Evolutionary conservation across 2,888 invertebrate genomes (phyloP).

Genomic region (Apodemia zela): DNA sequence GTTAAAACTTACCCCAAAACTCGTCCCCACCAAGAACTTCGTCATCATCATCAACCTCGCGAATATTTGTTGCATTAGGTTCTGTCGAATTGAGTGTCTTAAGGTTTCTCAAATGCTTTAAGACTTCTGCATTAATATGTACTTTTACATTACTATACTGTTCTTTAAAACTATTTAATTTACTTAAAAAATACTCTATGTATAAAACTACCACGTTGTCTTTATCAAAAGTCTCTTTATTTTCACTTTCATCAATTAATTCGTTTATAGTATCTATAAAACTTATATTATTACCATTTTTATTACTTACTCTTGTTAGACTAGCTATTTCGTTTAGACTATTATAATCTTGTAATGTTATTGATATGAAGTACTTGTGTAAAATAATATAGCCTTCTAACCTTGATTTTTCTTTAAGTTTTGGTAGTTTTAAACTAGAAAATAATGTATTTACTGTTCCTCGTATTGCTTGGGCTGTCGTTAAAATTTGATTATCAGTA

Average conservation of each 20-base stretch:
- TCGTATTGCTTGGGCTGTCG: background rate
- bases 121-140: constrained; percentile 21
- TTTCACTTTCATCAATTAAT: constrained; percentile 42
- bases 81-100: constrained; percentile 18
- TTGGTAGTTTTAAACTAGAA: constrained; percentile 39
- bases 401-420: constrained; percentile 35
- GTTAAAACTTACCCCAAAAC: constrained; percentile 49
- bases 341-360: constrained; percentile 45
- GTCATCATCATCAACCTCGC: constrained; percentile 18
- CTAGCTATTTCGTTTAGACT: constrained; percentile 43
- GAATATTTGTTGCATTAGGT: constrained; percentile 1
- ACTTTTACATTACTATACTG: constrained; percentile 18
- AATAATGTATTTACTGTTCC: constrained; percentile 43
- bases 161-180: constrained; percentile 18
- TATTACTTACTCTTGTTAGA: constrained; percentile 40
- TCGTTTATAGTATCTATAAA: constrained; percentile 49
- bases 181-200: constrained; percentile 21
- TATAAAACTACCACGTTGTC: background rate
- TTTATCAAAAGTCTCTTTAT: constrained; percentile 24
- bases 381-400: constrained; percentile 44
- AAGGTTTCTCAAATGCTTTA: constrained; percentile 24
- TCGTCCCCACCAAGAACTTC: constrained; percentile 38
- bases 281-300: constrained; percentile 38
- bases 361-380: constrained; percentile 48
- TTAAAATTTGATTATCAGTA: constrained; percentile 2